A percentile compares a stretch with the other conserved stretches of the same genome.
Evolutionary conservation across 2,797 vertebrate species (phyloP).

Genomic region (Melanogrammus aeglefinus): DNA sequence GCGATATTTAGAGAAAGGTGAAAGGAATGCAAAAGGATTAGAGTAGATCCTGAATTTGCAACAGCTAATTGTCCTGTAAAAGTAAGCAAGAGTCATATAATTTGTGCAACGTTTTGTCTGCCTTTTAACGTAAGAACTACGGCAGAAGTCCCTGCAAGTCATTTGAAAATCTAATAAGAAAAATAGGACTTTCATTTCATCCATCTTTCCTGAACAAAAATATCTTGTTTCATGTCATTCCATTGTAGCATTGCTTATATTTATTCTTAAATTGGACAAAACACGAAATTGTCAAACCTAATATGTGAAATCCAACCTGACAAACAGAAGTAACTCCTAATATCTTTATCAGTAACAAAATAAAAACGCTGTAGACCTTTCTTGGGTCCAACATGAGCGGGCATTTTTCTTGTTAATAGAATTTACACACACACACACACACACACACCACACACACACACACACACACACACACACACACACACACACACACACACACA

Average conservation of each 20-base stretch:
- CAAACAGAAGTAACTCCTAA: slow-evolving; percentile 47
- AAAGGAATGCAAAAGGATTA: slow-evolving; percentile 28
- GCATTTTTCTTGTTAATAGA: slow-evolving; percentile 62
- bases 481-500: neutral
- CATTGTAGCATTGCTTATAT: slow-evolving; percentile 61
- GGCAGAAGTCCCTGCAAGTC: slow-evolving; percentile 92
- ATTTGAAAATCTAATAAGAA: slow-evolving; percentile 77
- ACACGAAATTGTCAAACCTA: slow-evolving; percentile 64
- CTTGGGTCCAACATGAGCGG: slow-evolving; percentile 51
- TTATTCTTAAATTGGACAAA: slow-evolving; percentile 61
- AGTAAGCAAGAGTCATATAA: slow-evolving; percentile 62
- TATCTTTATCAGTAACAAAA: slow-evolving; percentile 51
- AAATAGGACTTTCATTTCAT: slow-evolving; percentile 70
- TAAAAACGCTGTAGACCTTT: slow-evolving; percentile 69
- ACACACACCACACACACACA: neutral
- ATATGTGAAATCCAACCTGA: slow-evolving; percentile 43
- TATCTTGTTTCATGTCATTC: slow-evolving; percentile 54
- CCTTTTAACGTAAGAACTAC: slow-evolving; percentile 77
- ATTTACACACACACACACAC: slow-evolving; percentile 36
- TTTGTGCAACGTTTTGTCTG: slow-evolving; percentile 89
- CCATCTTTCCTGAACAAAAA: slow-evolving; percentile 64
- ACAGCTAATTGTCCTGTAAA: slow-evolving; percentile 67
- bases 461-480: slow-evolving; percentile 1
- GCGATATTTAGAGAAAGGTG: neutral
- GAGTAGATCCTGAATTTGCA: slow-evolving; percentile 59